Percentiles rank a stretch among this genome's conserved stretches.
These are phyloP conservation scores for Apteryx owenii DNA, from an alignment of 2,113 vertebrate species.

Conservation along the genomic window DNA sequence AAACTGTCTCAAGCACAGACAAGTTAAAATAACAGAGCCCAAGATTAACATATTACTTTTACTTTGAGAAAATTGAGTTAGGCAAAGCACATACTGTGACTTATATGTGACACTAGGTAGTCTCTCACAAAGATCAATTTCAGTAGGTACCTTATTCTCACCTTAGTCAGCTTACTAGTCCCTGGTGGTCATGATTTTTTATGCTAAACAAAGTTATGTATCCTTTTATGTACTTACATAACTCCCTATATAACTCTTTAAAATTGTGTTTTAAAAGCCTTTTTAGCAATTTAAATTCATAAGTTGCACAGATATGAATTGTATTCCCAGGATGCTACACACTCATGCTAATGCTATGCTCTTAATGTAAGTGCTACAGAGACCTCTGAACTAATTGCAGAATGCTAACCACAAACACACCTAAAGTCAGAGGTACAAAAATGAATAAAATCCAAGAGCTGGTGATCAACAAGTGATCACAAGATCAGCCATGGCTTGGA, in stretches of 20 bases:
- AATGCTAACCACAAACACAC: background rate
- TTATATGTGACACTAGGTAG: background rate
- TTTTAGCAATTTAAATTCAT: conserved; percentile 27
- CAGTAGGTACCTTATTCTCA: background rate
- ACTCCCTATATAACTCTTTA: conserved; percentile 18
- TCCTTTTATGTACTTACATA: background rate
- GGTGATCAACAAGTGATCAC: background rate
- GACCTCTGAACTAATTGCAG: conserved; percentile 14
- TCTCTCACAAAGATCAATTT: background rate
- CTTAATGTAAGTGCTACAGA: conserved; percentile 29
- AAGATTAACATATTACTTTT: background rate
- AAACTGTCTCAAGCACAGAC: background rate
- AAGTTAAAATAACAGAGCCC: background rate
- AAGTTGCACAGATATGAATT: background rate
- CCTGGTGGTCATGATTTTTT: background rate
- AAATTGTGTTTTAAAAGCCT: conserved; percentile 12
- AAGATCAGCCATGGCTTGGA: background rate
- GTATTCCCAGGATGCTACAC: conserved; percentile 5
- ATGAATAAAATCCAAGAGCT: background rate
- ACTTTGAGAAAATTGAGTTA: background rate
- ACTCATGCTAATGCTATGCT: conserved; percentile 14
- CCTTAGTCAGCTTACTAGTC: background rate
- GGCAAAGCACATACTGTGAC: background rate
- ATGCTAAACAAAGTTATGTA: background rate
- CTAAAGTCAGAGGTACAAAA: background rate